phyloP scores from a whole-genome alignment of 2,888 invertebrate genomes.

The Beris chalybata region DNA sequence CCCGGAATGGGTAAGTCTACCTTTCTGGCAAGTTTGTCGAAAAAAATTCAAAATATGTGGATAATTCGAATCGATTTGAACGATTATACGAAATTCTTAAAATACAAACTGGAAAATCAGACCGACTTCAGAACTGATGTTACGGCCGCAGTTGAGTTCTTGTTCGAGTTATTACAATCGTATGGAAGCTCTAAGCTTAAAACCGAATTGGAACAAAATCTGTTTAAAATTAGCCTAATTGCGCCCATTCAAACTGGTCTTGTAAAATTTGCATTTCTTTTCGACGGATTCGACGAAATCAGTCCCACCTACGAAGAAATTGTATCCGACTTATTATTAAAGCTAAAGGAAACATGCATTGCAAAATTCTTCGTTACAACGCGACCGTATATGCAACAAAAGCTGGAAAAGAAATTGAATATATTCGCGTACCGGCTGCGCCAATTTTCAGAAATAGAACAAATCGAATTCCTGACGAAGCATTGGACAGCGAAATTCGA shows the following conservation, averaged over 20 bases:
- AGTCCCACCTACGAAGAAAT: constrained; percentile 11
- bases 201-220: constrained; percentile 14
- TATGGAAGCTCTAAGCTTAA: not conserved
- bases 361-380: constrained; percentile 12
- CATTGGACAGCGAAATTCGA: not conserved
- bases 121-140: no score
- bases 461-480: constrained; percentile 3
- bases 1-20: constrained; percentile 25
- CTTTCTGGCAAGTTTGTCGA: constrained; percentile 5
- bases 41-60: not conserved
- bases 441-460: constrained; percentile 4
- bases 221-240: not conserved
- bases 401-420: constrained; percentile 8
- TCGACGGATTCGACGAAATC: constrained; percentile 29
- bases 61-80: constrained; percentile 24
- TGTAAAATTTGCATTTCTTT: constrained; percentile 13
- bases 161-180: constrained; percentile 1
- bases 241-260: no score
- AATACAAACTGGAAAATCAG: no score
- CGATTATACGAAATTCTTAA: constrained; percentile 4
- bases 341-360: not conserved
- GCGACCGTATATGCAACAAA: constrained; percentile 7
- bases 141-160: not conserved
- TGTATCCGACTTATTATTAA: not conserved
- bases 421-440: constrained; percentile 3